A percentile compares a stretch with the other conserved stretches of the same genome.
These are phyloP conservation scores for Holothuria scabra DNA, from an alignment of 53 echinoderm and acorn worm genomes.

Conservation along the genomic window DNA sequence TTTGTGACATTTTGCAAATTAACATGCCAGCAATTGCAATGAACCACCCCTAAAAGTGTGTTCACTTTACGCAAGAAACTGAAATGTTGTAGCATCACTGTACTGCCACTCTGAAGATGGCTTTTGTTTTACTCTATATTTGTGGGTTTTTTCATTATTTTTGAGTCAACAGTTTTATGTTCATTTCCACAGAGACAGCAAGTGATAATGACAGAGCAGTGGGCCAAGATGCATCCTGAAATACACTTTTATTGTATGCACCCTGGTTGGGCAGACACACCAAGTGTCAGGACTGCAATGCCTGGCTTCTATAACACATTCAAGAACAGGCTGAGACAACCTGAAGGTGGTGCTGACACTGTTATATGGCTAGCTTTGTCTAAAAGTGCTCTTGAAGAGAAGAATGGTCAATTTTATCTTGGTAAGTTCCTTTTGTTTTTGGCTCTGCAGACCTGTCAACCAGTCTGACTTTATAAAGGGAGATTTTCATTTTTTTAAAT, in stretches of 20 bases:
- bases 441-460: no score
- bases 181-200: slow-evolving; percentile 75
- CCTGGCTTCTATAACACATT: slow-evolving; percentile 78
- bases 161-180: background rate
- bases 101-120: no score
- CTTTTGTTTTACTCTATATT: no score
- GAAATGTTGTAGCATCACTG: no score
- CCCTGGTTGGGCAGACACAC: slow-evolving; percentile 94
- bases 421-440: slow-evolving; percentile 59
- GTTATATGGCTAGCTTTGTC: slow-evolving; percentile 75
- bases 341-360: slow-evolving; percentile 91
- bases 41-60: no score
- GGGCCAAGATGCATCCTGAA: slow-evolving; percentile 71
- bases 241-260: slow-evolving; percentile 92
- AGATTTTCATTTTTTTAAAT: no score
- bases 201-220: slow-evolving; percentile 89
- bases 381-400: slow-evolving; percentile 52
- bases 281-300: slow-evolving; percentile 82
- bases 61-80: no score
- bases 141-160: no score
- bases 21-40: no score
- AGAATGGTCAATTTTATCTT: slow-evolving; percentile 81
- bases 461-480: no score
- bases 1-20: no score
- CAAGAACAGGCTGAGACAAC: slow-evolving; percentile 72